A percentile compares a stretch with the other conserved stretches of the same genome.
Evolutionary conservation across 2,113 vertebrate species (phyloP).

Genomic region (Pelobates fuscus): DNA sequence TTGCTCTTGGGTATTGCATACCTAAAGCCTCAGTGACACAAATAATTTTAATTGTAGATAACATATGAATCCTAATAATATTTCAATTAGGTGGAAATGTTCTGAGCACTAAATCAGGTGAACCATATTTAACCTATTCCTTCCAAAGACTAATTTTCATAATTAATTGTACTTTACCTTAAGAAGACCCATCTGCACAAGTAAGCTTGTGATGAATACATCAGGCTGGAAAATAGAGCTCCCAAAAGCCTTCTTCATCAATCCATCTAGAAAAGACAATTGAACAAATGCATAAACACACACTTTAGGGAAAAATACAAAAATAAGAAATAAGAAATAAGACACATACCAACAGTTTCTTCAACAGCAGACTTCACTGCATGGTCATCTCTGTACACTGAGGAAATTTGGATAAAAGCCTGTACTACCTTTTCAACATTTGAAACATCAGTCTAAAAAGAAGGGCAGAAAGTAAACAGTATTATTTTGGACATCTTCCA

Average conservation of each 20-base stretch:
- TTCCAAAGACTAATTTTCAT: no score
- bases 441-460: slow-evolving; percentile 79
- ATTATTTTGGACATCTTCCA: no score
- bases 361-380: slow-evolving; percentile 78
- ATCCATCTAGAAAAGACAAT: slow-evolving; percentile 70
- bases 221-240: slow-evolving; percentile 78
- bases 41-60: no score
- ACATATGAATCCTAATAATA: no score
- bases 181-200: slow-evolving; percentile 88
- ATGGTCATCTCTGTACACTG: slow-evolving; percentile 87
- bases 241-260: slow-evolving; percentile 86
- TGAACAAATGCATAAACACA: slow-evolving; percentile 4
- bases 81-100: no score
- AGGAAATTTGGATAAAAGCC: slow-evolving; percentile 88
- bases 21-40: no score
- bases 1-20: no score
- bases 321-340: not conserved
- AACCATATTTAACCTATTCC: no score
- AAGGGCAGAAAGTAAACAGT: no score
- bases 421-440: slow-evolving; percentile 82
- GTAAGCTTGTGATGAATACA: slow-evolving; percentile 82
- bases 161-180: slow-evolving; percentile 84
- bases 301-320: not conserved
- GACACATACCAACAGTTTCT: slow-evolving; percentile 68
- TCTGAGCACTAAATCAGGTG: no score